Percentiles rank a stretch among this genome's conserved stretches.
phyloP scores from a whole-genome alignment of 2,113 vertebrate species.

The Colaptes auratus region DNA sequence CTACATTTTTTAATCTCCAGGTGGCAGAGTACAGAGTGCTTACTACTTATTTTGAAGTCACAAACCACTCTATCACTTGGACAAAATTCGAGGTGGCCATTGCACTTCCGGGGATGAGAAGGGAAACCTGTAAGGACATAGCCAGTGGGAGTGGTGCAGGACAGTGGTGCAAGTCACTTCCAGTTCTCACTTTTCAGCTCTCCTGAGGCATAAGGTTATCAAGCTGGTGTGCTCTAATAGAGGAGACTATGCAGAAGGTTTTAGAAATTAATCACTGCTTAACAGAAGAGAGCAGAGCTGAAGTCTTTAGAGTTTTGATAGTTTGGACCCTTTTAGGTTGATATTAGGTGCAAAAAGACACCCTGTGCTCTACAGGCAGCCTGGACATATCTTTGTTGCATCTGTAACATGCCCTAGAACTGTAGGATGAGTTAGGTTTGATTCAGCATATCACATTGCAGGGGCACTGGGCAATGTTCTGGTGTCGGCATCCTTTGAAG shows the following conservation, averaged over 20 bases:
- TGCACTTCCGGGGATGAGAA: background rate
- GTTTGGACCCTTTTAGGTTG: background rate
- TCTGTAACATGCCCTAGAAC: background rate
- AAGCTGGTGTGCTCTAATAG: background rate
- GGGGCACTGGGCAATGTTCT: background rate
- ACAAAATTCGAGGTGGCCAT: background rate
- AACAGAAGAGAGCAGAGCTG: background rate
- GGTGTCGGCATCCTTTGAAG: background rate
- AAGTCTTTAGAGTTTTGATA: background rate
- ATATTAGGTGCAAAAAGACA: background rate
- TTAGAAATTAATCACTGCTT: background rate
- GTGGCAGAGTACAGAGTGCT: background rate
- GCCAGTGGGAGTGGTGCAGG: fast-evolving
- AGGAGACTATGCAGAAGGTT: background rate
- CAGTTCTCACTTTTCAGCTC: background rate
- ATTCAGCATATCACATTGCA: background rate
- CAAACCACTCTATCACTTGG: background rate
- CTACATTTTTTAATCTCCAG: background rate
- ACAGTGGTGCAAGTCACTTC: background rate
- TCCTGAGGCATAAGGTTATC: background rate
- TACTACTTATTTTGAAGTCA: background rate
- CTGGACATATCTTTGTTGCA: background rate
- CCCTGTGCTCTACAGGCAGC: background rate
- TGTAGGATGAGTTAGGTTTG: background rate
- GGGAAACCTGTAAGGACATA: background rate